Evolutionary conservation across 1,140 invertebrate genomes (phyloP), one percentile per base, ranked within the genome.

Genomic region (Drosophila hydei): DNA sequence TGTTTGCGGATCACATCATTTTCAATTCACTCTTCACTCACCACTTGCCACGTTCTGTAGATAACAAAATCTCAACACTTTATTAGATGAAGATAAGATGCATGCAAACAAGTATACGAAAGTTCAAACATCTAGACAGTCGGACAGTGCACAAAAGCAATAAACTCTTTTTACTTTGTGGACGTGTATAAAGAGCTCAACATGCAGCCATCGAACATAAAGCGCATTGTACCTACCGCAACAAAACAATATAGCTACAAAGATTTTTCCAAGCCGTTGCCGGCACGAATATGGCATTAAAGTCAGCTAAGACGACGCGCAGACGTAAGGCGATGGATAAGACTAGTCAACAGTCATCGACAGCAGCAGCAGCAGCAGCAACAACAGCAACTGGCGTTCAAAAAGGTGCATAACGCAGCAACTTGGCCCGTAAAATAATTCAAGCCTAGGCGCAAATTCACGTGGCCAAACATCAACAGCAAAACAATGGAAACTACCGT

Each of bases 231-330:
- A 27, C 52, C n/a, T 25, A 55, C 50, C 36, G 59, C 50, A 21
- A 33, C 16, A 52, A 52, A 30, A 56, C 19, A 48, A 62, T 16
- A 36, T 30, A 43, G 55, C 62, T 50, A 19, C 59, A 27, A 18
- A 16, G 25, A 47, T 60, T 73, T 77, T 62, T 64, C 2, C 63
- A 36, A 40, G 48, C 47, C 62, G 75, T 59, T 70, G 78, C 70
- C 51, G 81, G 65, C 80, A 85, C 81, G 80, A 87, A 85, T 80
- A 80, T 85, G 81, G 80, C 80, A 87, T 85, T 85, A 85, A 87
- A 87, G 74, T 68, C 72, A 62, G 64, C 65, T 19, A 54, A 60
- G 55, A 59, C 72, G 75, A 56, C 60, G 65, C 64, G 62, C 36
- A 64, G 67, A 51, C 75, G 55, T 61, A 56, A 63, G 77, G 25